These are phyloP conservation scores for Sparidentex hasta DNA, from an alignment of 2,797 vertebrate genomes.

Conservation along the genomic window DNA sequence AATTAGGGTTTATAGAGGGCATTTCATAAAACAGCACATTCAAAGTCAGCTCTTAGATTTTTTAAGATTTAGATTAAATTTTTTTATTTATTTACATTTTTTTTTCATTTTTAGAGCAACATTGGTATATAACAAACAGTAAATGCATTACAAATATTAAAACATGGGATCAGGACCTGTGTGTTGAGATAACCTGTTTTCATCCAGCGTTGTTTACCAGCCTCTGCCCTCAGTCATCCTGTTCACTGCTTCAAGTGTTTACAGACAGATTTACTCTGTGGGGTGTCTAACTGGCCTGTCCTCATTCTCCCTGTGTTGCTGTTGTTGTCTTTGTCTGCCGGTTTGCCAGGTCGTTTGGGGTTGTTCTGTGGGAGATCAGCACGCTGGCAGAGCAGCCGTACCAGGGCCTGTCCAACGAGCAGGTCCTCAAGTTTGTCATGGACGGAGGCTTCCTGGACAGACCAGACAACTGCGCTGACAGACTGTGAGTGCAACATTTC, in stretches of 20 bases:
- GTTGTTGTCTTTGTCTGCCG: slow-evolving; percentile 34
- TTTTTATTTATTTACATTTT: too few relatives aligned
- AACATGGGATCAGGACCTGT: not conserved
- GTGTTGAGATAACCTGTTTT: slow-evolving; percentile 23
- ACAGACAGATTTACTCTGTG: slow-evolving; percentile 36
- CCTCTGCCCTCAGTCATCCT: slow-evolving; percentile 21
- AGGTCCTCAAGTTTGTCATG: slow-evolving; percentile 99
- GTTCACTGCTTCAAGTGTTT: slow-evolving; percentile 38
- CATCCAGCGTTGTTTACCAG: slow-evolving; percentile 26
- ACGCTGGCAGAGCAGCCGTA: slow-evolving; percentile 97
- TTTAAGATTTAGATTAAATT: too few relatives aligned
- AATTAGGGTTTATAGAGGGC: not conserved
- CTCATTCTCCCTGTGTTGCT: slow-evolving; percentile 41
- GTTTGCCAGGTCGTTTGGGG: slow-evolving; percentile 93
- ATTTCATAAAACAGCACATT: not conserved
- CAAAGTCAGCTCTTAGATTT: not conserved
- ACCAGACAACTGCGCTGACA: slow-evolving; percentile 93
- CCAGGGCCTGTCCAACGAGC: slow-evolving; percentile 97
- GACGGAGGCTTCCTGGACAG: slow-evolving; percentile 95
- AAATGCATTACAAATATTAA: slow-evolving; percentile 29
- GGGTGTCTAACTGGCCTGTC: slow-evolving; percentile 52
- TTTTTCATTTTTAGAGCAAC: too few relatives aligned
- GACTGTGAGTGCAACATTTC: slow-evolving; percentile 88
- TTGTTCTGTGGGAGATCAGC: slow-evolving; percentile 98
- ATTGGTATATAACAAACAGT: slow-evolving; percentile 30